Conservation (phyloP, 2,113 vertebrate genomes). For the Lagenorhynchus albirostris region DNA sequence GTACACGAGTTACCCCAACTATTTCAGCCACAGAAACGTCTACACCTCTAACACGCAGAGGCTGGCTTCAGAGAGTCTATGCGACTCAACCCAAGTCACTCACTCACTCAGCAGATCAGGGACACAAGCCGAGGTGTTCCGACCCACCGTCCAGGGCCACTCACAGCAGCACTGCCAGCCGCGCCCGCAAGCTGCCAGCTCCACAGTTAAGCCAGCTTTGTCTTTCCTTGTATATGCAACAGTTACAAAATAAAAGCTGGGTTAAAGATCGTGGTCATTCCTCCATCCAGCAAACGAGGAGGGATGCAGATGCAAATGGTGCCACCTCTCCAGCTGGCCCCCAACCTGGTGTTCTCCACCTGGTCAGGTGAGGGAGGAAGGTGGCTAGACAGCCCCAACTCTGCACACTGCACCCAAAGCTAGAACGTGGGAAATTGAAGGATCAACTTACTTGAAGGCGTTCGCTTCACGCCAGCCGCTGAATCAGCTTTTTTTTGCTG, state of each 20-base stretch:
- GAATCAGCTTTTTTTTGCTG: conserved; percentile 25
- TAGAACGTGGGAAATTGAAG: fast-evolving
- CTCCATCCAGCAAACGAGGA: fast-evolving
- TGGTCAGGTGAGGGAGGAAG: not conserved
- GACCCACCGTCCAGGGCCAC: not conserved
- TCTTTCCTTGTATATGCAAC: fast-evolving
- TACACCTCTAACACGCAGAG: fast-evolving
- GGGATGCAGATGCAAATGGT: fast-evolving
- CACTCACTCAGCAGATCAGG: fast-evolving
- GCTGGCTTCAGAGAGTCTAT: fast-evolving
- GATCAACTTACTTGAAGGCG: conserved; percentile 42
- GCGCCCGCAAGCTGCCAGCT: fast-evolving
- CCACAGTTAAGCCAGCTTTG: fast-evolving
- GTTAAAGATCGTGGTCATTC: fast-evolving
- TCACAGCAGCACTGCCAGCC: not conserved
- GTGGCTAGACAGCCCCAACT: fast-evolving
- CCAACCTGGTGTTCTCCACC: fast-evolving
- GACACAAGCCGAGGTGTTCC: not conserved
- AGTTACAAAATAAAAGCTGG: fast-evolving
- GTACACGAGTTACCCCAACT: fast-evolving
- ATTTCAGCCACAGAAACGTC: fast-evolving
- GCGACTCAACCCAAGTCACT: not conserved
- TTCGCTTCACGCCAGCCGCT: not conserved
- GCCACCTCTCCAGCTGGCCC: fast-evolving
- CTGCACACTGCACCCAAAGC: fast-evolving